Conservation (phyloP, 2,113 vertebrate genomes). For the Megatriorchis doriae region DNA sequence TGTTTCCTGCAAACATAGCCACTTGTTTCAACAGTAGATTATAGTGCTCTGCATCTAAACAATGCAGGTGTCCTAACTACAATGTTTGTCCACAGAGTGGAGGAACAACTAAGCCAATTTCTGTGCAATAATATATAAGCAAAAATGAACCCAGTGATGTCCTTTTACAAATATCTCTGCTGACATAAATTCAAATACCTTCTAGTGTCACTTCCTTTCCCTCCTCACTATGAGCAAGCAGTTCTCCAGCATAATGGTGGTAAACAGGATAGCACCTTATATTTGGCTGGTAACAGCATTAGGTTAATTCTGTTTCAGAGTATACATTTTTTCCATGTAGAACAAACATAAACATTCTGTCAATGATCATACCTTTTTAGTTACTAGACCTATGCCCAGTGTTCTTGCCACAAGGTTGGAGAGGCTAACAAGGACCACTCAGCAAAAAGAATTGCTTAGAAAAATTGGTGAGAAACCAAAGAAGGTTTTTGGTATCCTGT, state of each 20-base stretch:
- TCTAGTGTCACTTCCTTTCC: background rate
- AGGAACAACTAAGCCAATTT: background rate
- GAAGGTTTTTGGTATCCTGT: background rate
- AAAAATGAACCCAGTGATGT: background rate
- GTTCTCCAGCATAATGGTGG: background rate
- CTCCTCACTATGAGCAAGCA: background rate
- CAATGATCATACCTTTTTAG: background rate
- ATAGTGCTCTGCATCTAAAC: background rate
- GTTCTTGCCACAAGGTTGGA: background rate
- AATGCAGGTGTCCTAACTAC: background rate
- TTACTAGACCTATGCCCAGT: background rate
- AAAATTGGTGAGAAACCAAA: background rate
- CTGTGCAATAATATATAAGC: background rate
- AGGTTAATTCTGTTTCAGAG: background rate
- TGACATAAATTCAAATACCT: background rate
- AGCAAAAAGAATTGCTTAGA: background rate
- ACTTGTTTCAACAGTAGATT: background rate
- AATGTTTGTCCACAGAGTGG: rapidly evolving
- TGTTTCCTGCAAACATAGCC: background rate
- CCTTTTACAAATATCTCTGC: background rate
- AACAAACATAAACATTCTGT: background rate
- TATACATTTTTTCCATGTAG: background rate
- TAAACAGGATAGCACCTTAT: background rate
- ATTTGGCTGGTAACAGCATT: background rate
- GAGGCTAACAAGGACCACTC: background rate